phyloP scores from a whole-genome alignment of 2,888 invertebrate species.

The Phrixothrix hirtus region DNA sequence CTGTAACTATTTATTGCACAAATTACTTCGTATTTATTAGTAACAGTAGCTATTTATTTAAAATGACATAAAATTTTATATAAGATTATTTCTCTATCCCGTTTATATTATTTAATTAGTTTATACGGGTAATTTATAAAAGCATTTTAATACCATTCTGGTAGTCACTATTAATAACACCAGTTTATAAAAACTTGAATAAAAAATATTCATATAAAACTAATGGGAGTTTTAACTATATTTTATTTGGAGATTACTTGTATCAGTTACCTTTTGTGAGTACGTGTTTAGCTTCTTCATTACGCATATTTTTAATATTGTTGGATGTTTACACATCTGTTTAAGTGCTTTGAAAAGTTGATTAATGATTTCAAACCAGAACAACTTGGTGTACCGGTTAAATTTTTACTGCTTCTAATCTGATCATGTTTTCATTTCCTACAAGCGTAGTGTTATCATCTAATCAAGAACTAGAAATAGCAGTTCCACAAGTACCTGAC shows the following conservation, averaged over 20 bases:
- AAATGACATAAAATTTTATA: not conserved
- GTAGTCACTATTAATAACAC: not conserved
- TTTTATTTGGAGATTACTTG: not conserved
- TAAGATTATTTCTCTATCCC: not conserved
- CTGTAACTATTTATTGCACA: not conserved
- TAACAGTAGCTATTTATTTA: not conserved
- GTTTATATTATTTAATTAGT: not conserved
- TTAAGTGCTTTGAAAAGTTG: constrained; percentile 8
- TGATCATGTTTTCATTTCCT: constrained; percentile 12
- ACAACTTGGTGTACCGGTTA: constrained; percentile 13
- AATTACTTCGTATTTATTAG: not conserved
- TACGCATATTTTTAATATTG: constrained; percentile 10
- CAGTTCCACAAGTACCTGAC: constrained; percentile 13
- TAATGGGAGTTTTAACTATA: not conserved
- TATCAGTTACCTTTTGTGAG: not conserved
- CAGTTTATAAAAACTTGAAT: not conserved
- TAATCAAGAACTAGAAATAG: constrained; percentile 22
- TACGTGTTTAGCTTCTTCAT: constrained; percentile 14
- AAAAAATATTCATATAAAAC: not conserved
- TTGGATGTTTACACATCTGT: constrained; percentile 6
- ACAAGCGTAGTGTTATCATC: constrained; percentile 8
- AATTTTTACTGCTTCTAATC: constrained; percentile 10
- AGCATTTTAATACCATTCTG: not conserved
- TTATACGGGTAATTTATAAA: not conserved
- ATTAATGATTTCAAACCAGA: constrained; percentile 12